Evolutionary conservation across 2,797 vertebrate genomes (phyloP), one percentile per base, ranked within the genome.

Genomic region (Xerus rutilus): DNA sequence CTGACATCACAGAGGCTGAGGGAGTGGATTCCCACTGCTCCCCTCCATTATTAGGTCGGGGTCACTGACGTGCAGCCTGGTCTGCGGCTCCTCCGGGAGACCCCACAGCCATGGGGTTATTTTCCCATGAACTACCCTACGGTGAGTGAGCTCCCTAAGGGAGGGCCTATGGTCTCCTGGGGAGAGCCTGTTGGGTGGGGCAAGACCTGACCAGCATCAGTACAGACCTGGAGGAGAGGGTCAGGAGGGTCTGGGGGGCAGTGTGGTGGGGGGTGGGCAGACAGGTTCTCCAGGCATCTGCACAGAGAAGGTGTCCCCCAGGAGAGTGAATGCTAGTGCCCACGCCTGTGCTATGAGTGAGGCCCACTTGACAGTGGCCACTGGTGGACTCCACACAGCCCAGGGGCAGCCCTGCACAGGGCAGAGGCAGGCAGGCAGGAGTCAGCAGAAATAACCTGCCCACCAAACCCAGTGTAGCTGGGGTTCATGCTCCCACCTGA

Each of bases 241-340:
- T 5, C n/a, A 23, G 43, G 52, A 32, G 18, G 15, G n/a, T 23
- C 28, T 17, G 32, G 18, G 2, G 1, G 14, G 4, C 64, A n/a
- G 8, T 7, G 6, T 0, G 14, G 7, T 17, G 7, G 13, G 47
- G 62, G 5, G 21, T 0, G 1, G 45, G 18, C 1, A 3, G 54
- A 47, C 3, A 9, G 11, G 8, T 35, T 69, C 25, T 28, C n/a
- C 0, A 11, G 57, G 86, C 39, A 39, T 39, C 39, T 39, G 39
- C 39, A 39, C 9, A 10, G 45, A 47, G 45, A 52, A 52, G 49
- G 49, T 13, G 12, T 13, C 49, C 49, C 49, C 49, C 49, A 52
- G 49, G 54, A 7, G 54, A 20, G 54, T 23, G 57, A 23, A 8
- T 59, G 7, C 1, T 18, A 21, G 54, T 18, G 54, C 18, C 54